Percentiles rank a stretch among this genome's conserved stretches.
Evolutionary conservation across 2,113 vertebrate species (phyloP).

Genomic region (Astatoreochromis straeleni): DNA sequence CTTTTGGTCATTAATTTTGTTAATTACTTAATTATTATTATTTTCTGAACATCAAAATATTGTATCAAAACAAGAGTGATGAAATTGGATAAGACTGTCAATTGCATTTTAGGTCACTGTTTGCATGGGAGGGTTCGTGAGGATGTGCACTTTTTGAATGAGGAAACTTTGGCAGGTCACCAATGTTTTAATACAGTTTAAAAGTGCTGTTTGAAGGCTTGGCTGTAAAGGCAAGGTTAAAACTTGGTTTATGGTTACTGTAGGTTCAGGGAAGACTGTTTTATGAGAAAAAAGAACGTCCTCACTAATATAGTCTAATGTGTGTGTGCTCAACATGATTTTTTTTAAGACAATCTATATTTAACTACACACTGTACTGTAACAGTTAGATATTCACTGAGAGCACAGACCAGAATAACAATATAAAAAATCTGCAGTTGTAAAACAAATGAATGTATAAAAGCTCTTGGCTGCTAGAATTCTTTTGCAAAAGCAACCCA

Average conservation of each 20-base stretch:
- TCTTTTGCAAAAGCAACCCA: neutral
- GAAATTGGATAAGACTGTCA: neutral
- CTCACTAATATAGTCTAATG: neutral
- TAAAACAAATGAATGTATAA: neutral
- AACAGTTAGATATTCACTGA: neutral
- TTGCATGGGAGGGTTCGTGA: neutral
- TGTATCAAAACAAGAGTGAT: neutral
- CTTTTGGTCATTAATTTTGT: neutral
- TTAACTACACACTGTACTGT: neutral
- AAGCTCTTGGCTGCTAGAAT: neutral
- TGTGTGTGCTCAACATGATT: neutral
- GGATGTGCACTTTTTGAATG: neutral
- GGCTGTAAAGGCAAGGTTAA: neutral
- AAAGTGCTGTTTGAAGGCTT: neutral
- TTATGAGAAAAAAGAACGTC: neutral
- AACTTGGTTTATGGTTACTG: neutral
- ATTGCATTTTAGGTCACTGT: neutral
- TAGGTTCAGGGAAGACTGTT: neutral
- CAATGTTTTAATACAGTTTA: neutral
- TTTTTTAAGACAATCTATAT: neutral
- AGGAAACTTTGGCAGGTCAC: neutral
- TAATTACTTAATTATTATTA: neutral
- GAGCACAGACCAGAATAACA: neutral
- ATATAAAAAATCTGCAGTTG: neutral
- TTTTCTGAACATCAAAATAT: neutral